phyloP scores from a whole-genome alignment of 2,113 vertebrate genomes.

The Pitta sordida region DNA sequence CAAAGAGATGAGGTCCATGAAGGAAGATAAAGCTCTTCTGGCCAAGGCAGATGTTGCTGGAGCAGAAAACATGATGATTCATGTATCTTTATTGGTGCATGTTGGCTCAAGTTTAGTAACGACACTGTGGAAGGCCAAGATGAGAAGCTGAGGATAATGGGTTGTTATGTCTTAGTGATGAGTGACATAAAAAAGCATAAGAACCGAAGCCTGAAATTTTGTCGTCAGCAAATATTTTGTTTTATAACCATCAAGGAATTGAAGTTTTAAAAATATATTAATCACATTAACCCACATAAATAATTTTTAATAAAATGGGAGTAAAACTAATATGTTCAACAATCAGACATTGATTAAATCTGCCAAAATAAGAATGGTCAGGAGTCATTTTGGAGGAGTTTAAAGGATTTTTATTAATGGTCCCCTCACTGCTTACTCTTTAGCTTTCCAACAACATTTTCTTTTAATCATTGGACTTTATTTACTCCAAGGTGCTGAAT shows the following conservation, averaged over 20 bases:
- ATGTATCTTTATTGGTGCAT: background rate
- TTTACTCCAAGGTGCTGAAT: slow-evolving; percentile 18
- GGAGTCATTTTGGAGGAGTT: background rate
- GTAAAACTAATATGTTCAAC: accelerated
- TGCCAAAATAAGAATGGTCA: background rate
- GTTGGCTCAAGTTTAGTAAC: background rate
- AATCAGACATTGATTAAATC: background rate
- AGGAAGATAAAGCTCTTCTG: background rate
- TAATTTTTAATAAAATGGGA: background rate
- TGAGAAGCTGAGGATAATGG: background rate
- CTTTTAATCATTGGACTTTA: slow-evolving; percentile 28
- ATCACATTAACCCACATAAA: background rate
- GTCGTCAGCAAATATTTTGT: background rate
- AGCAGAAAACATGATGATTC: background rate
- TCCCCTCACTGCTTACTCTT: background rate
- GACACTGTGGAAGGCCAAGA: background rate
- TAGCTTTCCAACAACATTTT: background rate
- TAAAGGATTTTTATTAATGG: background rate
- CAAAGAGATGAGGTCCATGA: background rate
- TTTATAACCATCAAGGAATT: background rate
- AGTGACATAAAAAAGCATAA: background rate
- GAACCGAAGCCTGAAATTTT: background rate
- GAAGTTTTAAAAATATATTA: background rate
- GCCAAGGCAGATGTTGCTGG: background rate
- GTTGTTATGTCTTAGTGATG: background rate